Evolutionary conservation across 2,888 invertebrate species (phyloP), one percentile per base, ranked within the genome.

Genomic region (Lycophotia porphyrea): DNA sequence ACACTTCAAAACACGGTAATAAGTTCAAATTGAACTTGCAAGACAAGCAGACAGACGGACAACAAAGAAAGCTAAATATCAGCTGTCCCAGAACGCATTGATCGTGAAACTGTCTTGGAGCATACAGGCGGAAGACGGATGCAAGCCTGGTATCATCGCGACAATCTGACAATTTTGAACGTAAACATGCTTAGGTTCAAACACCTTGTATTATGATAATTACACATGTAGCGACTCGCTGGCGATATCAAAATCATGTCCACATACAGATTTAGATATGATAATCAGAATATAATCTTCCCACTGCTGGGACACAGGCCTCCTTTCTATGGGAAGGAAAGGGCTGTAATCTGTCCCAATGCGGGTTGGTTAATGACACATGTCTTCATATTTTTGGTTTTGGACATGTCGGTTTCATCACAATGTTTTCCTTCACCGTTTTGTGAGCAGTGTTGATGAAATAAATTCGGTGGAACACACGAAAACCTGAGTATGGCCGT

Each of bases 31-130:
- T 31, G 13, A 36, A 77, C 21, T 77, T 31, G 31, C 55, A 72
- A 80, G 63, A 71, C 76, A 80, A 80, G 47, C 55, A 74, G 34
- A 64, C 64, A 44, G 39, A 49, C 42, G 42, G 55, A 80, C 77
- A 77, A 79, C 81, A 49, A 74, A 74, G 11, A 74, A 74, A 78
- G 80, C 63, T 72, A 31, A 71, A 39, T 73, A 49, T 34, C 42
- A 58, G 27, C 36, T 42, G 44, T 72, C 68, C 80, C 72, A 83
- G 79, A 83, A 80, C 79, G 49, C 63, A 80, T 74, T 74, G 21
- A 24, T n/a, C 24, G 60, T 70, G 67, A 71, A 70, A 81, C 60
- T 69, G 42, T 80, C 49, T 55, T n/a, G 2, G 79, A 80, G 69
- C 79, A 82, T 60, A 74, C 5, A 68, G 74, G 55, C 80, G 44